A percentile compares a stretch with the other conserved stretches of the same genome.
These are phyloP conservation scores for Synanthedon andrenaeformis DNA, from an alignment of 2,888 invertebrate genomes.

Conservation along the genomic window DNA sequence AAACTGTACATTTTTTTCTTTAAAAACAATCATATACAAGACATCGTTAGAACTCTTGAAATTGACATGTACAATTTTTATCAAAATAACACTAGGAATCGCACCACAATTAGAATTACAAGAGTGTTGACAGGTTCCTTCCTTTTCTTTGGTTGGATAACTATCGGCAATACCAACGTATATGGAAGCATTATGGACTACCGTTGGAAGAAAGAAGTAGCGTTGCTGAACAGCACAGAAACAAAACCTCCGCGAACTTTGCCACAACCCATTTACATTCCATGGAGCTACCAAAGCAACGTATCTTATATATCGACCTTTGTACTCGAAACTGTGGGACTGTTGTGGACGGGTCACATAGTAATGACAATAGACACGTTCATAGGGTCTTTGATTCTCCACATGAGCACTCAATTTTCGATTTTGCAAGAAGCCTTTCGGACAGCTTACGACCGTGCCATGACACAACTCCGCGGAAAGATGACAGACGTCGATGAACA, in stretches of 20 bases:
- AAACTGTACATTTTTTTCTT: slow-evolving; percentile 58
- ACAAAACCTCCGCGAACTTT: slow-evolving; percentile 35
- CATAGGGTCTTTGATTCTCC: slow-evolving; percentile 52
- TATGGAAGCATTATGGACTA: slow-evolving; percentile 51
- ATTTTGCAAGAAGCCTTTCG: slow-evolving; percentile 46
- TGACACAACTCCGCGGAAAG: slow-evolving; percentile 24
- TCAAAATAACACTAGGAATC: slow-evolving; percentile 40
- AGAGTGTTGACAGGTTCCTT: slow-evolving; percentile 44
- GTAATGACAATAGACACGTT: slow-evolving; percentile 61
- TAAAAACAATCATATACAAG: slow-evolving; percentile 47
- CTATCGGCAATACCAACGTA: slow-evolving; percentile 47
- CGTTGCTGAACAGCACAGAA: slow-evolving; percentile 30
- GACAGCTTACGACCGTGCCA: slow-evolving; percentile 47
- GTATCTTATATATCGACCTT: slow-evolving; percentile 43
- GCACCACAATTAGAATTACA: slow-evolving; percentile 33
- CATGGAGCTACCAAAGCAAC: slow-evolving; percentile 55
- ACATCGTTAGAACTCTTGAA: slow-evolving; percentile 45
- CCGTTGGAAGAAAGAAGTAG: slow-evolving; percentile 40
- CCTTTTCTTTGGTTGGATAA: slow-evolving; percentile 56
- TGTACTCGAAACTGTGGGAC: slow-evolving; percentile 45
- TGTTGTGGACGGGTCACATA: slow-evolving; percentile 61
- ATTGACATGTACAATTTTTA: slow-evolving; percentile 43
- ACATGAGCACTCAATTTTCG: slow-evolving; percentile 54
- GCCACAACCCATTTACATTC: slow-evolving; percentile 58
- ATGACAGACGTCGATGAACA: slow-evolving; percentile 4